Evolutionary conservation across 2,888 invertebrate genomes (phyloP).

Genomic region (Aphelenchoides bicaudatus): DNA sequence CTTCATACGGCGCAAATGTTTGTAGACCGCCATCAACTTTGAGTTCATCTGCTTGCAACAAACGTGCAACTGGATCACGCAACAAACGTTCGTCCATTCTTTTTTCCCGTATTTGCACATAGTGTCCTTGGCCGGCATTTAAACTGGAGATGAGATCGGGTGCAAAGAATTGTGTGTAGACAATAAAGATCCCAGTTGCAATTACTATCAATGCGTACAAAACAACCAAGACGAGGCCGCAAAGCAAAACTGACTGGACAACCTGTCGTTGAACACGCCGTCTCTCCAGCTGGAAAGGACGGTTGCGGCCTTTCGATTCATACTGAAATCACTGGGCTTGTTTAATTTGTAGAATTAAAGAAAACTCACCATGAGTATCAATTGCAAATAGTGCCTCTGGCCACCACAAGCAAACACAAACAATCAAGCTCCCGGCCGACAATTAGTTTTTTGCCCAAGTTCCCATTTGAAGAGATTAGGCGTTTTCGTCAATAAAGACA

Average conservation of each 20-base stretch:
- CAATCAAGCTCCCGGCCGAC: no score
- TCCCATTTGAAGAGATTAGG: no score
- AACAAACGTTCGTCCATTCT: neutral
- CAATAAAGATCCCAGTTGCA: conserved; percentile 1
- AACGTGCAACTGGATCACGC: neutral
- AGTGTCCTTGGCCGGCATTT: neutral
- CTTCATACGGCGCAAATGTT: no score
- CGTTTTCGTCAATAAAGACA: no score
- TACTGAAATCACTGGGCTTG: no score
- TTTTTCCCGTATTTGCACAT: neutral
- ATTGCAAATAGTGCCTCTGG: no score
- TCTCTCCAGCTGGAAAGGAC: neutral
- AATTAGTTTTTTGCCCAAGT: no score
- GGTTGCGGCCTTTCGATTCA: no score
- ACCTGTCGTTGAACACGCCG: conserved; percentile 14
- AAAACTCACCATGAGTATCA: no score
- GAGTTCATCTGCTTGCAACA: conserved; percentile 4
- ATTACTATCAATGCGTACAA: conserved; percentile 12
- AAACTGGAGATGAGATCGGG: neutral
- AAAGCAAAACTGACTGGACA: neutral
- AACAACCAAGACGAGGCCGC: conserved; percentile 11
- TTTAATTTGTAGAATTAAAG: no score
- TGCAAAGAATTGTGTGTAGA: conserved; percentile 16
- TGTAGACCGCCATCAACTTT: no score
- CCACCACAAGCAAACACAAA: no score